Conservation (phyloP, 2,888 invertebrate species). For the Eupithecia dodoneata region DNA sequence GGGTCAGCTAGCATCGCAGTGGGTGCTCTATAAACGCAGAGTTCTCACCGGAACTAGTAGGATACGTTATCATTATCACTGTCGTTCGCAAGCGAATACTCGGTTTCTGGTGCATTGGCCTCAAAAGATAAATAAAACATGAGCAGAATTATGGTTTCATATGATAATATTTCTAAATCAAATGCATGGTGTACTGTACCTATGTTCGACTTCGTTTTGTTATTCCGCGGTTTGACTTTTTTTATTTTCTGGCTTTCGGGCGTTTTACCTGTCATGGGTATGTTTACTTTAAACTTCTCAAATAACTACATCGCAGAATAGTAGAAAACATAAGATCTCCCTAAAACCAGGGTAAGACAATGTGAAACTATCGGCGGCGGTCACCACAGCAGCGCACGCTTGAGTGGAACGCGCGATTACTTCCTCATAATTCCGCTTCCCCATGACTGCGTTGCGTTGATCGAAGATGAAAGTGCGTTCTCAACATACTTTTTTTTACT, state of each 20-base stretch:
- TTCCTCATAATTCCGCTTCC: slow-evolving; percentile 66
- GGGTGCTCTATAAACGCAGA: slow-evolving; percentile 22
- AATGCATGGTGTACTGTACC: background rate
- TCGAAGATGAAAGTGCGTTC: slow-evolving; percentile 61
- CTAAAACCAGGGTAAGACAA: slow-evolving; percentile 45
- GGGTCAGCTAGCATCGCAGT: too few relatives aligned
- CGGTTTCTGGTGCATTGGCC: slow-evolving; percentile 66
- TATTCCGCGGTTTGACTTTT: background rate
- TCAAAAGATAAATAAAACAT: slow-evolving; percentile 66
- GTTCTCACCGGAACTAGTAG: slow-evolving; percentile 51
- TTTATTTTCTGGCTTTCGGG: background rate
- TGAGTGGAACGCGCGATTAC: slow-evolving; percentile 55
- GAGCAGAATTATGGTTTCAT: slow-evolving; percentile 52
- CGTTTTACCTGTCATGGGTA: background rate
- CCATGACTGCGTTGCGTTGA: slow-evolving; percentile 46
- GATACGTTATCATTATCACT: slow-evolving; percentile 68
- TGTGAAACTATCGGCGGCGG: slow-evolving; percentile 48
- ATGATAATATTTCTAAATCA: background rate
- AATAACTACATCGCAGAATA: background rate
- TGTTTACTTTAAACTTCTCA: background rate
- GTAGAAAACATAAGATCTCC: slow-evolving; percentile 24
- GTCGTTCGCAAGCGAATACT: slow-evolving; percentile 58
- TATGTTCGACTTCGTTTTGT: background rate
- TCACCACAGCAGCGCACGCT: slow-evolving; percentile 52
- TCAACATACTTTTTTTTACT: slow-evolving; percentile 17